Evolutionary conservation across 2,888 invertebrate genomes (phyloP).

Genomic region (Amorpha juglandis): DNA sequence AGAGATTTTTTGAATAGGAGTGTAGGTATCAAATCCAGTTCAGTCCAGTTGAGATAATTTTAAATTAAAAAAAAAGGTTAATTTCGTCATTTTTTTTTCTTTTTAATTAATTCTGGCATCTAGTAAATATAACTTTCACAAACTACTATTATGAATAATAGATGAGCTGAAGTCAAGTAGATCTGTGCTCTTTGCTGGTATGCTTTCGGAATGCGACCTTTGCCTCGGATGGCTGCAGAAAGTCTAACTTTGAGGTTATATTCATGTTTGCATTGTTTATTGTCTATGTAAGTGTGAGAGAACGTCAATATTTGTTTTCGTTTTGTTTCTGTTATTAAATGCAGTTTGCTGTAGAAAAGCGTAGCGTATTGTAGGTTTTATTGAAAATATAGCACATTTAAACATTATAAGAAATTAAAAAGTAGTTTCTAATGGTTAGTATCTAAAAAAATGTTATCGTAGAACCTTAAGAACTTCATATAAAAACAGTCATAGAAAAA

Average conservation of each 20-base stretch:
- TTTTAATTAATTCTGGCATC: not conserved
- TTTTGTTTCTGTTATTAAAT: not conserved
- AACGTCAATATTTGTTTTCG: not conserved
- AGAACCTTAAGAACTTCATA: too few relatives aligned
- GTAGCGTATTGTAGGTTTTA: too few relatives aligned
- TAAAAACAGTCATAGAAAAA: too few relatives aligned
- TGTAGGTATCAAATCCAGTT: too few relatives aligned
- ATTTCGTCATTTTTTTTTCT: not conserved
- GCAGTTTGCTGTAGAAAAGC: too few relatives aligned
- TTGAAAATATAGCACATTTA: too few relatives aligned
- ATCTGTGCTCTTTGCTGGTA: slow-evolving; percentile 38
- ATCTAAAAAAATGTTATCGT: too few relatives aligned
- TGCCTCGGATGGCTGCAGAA: slow-evolving; percentile 31
- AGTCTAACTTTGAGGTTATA: slow-evolving; percentile 9
- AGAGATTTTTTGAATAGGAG: too few relatives aligned
- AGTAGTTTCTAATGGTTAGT: too few relatives aligned
- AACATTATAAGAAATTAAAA: too few relatives aligned
- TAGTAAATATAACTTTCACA: slow-evolving; percentile 17
- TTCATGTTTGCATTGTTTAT: not conserved
- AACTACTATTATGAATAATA: slow-evolving; percentile 28
- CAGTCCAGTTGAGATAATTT: too few relatives aligned
- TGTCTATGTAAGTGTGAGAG: not conserved
- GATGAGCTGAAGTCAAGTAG: slow-evolving; percentile 33
- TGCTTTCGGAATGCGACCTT: slow-evolving; percentile 47
- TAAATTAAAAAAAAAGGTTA: not conserved